Conservation (phyloP, 2,888 invertebrate species). For the Acrobeloides nanus region DNA sequence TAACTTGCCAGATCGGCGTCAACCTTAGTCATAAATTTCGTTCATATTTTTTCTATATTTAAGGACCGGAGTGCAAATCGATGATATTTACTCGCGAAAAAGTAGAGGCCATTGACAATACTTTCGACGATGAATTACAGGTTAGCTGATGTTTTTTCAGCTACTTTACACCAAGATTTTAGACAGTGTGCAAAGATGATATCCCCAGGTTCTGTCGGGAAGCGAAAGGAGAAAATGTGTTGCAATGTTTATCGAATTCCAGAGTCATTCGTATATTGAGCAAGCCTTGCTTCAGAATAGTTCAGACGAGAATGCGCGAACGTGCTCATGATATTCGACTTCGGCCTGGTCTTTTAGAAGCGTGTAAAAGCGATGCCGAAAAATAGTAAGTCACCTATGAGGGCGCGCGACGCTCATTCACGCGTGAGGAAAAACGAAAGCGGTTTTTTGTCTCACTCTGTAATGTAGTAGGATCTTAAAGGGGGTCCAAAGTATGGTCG, state of each 20-base stretch:
- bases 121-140: conserved; percentile 50
- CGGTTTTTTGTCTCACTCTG: neutral
- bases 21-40: no score
- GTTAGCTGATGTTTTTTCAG: conserved; percentile 10
- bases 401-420: no score
- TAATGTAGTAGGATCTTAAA: no score
- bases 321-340: conserved; percentile 68
- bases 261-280: conserved; percentile 46
- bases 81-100: conserved; percentile 57
- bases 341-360: conserved; percentile 74
- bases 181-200: conserved; percentile 68
- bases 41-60: conserved; percentile 6
- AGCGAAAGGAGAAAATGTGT: conserved; percentile 35
- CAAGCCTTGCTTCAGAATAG: conserved; percentile 36
- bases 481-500: no score
- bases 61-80: conserved; percentile 54
- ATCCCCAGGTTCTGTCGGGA: conserved; percentile 40
- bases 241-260: conserved; percentile 47
- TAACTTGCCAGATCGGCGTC: no score
- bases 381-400: conserved; percentile 51
- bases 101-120: conserved; percentile 55
- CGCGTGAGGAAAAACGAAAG: neutral
- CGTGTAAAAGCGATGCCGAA: conserved; percentile 64
- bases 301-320: conserved; percentile 46
- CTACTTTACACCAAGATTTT: conserved; percentile 9